A percentile compares a stretch with the other conserved stretches of the same genome.
Evolutionary conservation across 2,797 vertebrate species (phyloP).

Genomic region (Lateolabrax maculatus): DNA sequence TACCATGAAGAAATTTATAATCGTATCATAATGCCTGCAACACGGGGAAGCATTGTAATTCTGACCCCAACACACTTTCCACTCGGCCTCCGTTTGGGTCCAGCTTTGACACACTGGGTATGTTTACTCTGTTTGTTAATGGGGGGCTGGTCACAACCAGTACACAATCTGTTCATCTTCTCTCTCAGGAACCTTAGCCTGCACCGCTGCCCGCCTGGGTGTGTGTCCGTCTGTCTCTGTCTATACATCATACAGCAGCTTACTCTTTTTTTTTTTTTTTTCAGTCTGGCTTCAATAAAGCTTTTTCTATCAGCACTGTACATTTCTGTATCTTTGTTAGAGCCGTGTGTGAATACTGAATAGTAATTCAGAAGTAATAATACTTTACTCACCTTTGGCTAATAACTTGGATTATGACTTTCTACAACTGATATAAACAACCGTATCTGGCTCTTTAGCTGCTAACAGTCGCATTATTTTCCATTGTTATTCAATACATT

Average conservation of each 20-base stretch:
- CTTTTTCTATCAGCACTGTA: conserved; percentile 31
- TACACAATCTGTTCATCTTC: conserved; percentile 29
- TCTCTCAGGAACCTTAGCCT: conserved; percentile 56
- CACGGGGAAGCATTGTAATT: conserved; percentile 7
- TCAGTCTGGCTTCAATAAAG: conserved; percentile 64
- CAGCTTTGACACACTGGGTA: neutral
- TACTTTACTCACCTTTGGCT: neutral
- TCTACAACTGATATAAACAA: neutral
- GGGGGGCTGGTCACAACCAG: neutral
- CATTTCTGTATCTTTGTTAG: conserved; percentile 9
- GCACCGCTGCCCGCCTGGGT: conserved; percentile 30
- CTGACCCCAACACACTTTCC: neutral
- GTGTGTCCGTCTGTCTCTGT: neutral
- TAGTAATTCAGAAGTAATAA: neutral
- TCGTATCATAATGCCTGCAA: neutral
- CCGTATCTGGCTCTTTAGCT: neutral
- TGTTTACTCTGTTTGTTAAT: neutral
- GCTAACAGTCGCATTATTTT: too few species aligned
- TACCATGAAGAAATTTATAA: neutral
- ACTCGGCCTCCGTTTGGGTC: neutral
- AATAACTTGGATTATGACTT: neutral
- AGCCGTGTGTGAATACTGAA: neutral
- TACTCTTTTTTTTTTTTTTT: conserved; percentile 32
- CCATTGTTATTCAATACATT: neutral
- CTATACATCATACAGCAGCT: conserved; percentile 40